A percentile compares a stretch with the other conserved stretches of the same genome.
These are phyloP conservation scores for Hepsetus odoe DNA, from an alignment of 2,113 vertebrate species.

Conservation along the genomic window DNA sequence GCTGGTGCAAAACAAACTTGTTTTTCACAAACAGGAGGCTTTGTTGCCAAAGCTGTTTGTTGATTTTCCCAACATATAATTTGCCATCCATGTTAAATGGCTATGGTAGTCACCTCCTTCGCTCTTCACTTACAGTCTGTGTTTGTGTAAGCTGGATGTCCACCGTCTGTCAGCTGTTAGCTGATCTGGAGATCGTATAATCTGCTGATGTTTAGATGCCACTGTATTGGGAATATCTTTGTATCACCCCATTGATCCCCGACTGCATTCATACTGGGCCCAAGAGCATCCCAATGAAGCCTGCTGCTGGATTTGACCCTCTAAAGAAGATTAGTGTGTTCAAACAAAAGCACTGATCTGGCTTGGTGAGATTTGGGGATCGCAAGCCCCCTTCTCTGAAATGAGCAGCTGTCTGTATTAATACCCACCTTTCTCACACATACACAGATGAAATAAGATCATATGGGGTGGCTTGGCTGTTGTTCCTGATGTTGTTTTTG, in stretches of 20 bases:
- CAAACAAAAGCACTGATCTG: conserved; percentile 16
- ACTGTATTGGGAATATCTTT: not conserved
- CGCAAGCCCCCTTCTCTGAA: conserved; percentile 15
- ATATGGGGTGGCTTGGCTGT: conserved; percentile 7
- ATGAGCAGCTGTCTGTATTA: conserved; percentile 36
- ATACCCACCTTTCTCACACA: conserved; percentile 2
- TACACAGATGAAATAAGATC: conserved; percentile 17
- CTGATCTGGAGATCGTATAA: conserved; percentile 6
- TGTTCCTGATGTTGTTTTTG: conserved; percentile 24
- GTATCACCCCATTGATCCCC: not conserved
- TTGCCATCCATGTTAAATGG: not conserved
- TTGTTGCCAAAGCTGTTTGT: not conserved
- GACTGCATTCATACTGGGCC: not conserved
- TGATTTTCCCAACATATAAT: not conserved
- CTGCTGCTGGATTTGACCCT: conserved; percentile 11
- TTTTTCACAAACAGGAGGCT: not conserved
- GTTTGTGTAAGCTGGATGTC: not conserved
- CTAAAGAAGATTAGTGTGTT: conserved; percentile 28
- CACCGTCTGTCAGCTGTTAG: not conserved
- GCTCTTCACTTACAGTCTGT: not conserved
- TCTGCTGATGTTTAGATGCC: conserved; percentile 23
- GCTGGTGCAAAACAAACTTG: not conserved
- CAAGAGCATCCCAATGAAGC: not conserved
- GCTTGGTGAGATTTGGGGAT: conserved; percentile 8
- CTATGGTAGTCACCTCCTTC: not conserved